Evolutionary conservation across 2,113 vertebrate genomes (phyloP).

Genomic region (Oryzias melastigma): DNA sequence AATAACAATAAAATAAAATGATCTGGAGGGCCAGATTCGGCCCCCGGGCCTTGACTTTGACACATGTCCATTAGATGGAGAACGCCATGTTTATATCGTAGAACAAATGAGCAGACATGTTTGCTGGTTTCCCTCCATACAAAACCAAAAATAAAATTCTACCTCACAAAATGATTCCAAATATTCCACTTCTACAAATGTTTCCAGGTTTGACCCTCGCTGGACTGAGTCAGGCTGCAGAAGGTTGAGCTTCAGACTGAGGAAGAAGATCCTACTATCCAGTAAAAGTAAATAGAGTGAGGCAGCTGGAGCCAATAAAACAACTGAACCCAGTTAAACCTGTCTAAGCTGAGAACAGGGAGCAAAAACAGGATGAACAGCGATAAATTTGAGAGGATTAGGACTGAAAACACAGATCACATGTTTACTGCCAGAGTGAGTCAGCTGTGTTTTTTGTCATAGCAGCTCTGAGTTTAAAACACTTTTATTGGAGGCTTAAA

Average conservation of each 20-base stretch:
- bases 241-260: neutral
- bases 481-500: neutral
- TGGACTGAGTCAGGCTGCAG: too few species aligned
- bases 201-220: too few species aligned
- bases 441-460: conserved; percentile 43
- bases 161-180: too few species aligned
- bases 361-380: conserved; percentile 43
- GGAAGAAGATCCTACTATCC: conserved; percentile 63
- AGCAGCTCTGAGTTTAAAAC: conserved; percentile 21
- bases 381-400: conserved; percentile 63
- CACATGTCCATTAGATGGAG: too few species aligned
- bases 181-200: too few species aligned
- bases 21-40: too few species aligned
- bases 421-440: conserved; percentile 59
- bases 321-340: conserved; percentile 71
- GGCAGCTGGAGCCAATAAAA: conserved; percentile 73
- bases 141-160: too few species aligned
- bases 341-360: conserved; percentile 36
- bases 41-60: too few species aligned
- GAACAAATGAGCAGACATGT: too few species aligned
- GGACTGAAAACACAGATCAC: conserved; percentile 58
- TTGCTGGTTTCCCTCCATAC: too few species aligned
- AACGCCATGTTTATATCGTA: too few species aligned
- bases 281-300: conserved; percentile 62
- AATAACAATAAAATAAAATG: too few species aligned